Evolutionary conservation across 2,113 vertebrate species (phyloP).

Genomic region (Cariama cristata): DNA sequence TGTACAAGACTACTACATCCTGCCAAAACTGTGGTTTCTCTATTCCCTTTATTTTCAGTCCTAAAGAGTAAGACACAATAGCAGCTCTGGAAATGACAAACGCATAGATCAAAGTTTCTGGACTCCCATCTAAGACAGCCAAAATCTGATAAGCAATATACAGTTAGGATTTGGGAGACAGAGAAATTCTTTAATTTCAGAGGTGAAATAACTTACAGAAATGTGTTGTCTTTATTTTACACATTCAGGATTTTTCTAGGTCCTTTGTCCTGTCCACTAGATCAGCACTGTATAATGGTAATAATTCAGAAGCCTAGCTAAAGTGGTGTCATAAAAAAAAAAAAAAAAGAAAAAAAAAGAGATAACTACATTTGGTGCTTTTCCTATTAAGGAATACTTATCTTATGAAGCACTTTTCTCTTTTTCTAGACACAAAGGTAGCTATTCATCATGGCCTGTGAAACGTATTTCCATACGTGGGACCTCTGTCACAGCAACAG

Average conservation of each 20-base stretch:
- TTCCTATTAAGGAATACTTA: background rate
- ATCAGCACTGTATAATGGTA: background rate
- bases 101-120: background rate
- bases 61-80: background rate
- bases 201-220: background rate
- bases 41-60: background rate
- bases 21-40: background rate
- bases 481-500: background rate
- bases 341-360: background rate
- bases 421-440: background rate
- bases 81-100: background rate
- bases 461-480: background rate
- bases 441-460: background rate
- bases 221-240: background rate
- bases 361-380: background rate
- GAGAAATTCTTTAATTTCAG: background rate
- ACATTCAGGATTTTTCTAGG: background rate
- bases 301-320: background rate
- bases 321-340: background rate
- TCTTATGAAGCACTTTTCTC: background rate
- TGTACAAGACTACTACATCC: background rate
- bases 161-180: background rate
- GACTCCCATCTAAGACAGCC: background rate
- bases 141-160: background rate
- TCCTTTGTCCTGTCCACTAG: background rate